Conservation (phyloP, 2,113 vertebrate species). For the Xenus cinereus region DNA sequence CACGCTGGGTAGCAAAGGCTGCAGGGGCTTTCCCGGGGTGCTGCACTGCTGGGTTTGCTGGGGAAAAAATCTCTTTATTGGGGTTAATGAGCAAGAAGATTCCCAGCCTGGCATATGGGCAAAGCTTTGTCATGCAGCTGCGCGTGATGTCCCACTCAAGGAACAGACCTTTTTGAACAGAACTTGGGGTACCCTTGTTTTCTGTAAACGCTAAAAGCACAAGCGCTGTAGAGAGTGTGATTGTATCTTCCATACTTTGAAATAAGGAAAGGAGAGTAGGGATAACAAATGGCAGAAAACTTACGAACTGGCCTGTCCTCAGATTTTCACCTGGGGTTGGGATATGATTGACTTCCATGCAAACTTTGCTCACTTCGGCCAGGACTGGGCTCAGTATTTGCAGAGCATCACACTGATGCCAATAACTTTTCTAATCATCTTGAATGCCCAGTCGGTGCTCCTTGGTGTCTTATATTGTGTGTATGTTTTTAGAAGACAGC, state of each 20-base stretch:
- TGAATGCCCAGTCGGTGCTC: neutral
- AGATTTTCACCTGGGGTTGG: neutral
- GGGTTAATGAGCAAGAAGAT: neutral
- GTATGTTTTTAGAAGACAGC: neutral
- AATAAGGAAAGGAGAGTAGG: neutral
- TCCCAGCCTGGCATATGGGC: fast-evolving
- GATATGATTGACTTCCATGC: neutral
- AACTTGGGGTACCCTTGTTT: neutral
- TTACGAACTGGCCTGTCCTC: neutral
- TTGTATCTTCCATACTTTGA: neutral
- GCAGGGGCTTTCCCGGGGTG: neutral
- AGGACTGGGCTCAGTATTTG: neutral
- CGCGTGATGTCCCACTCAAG: neutral
- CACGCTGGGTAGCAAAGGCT: neutral
- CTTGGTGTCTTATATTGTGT: fast-evolving
- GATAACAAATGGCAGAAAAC: neutral
- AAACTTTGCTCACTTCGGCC: neutral
- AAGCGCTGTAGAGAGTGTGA: neutral
- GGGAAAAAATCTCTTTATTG: neutral
- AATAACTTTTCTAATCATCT: neutral
- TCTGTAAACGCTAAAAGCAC: neutral
- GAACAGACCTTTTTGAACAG: neutral
- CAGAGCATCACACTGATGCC: neutral
- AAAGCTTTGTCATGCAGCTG: neutral
- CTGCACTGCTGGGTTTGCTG: neutral